These are phyloP conservation scores for Apaloderma vittatum DNA, from an alignment of 2,113 vertebrate species.

Conservation along the genomic window DNA sequence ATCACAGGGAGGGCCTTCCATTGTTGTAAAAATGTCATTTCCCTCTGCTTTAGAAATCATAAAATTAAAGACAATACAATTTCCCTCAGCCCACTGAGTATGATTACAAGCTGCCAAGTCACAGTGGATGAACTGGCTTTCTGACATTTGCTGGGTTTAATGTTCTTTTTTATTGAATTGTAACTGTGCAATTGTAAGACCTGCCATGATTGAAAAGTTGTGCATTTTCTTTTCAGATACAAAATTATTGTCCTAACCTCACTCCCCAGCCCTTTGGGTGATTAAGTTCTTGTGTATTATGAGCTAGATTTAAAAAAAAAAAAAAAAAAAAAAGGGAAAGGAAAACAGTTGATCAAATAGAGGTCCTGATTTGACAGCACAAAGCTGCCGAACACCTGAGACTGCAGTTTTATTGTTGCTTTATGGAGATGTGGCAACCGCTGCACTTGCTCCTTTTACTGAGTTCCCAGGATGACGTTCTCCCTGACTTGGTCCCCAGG, in stretches of 20 bases:
- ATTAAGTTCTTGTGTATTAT: neutral
- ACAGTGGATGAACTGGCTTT: neutral
- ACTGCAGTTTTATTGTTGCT: neutral
- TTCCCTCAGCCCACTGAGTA: neutral
- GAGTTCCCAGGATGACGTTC: neutral
- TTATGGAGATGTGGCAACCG: neutral
- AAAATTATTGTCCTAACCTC: neutral
- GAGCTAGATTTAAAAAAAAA: neutral
- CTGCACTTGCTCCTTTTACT: neutral
- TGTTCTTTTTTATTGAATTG: neutral
- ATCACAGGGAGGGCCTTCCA: neutral
- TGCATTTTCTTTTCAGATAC: neutral
- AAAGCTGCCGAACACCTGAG: neutral
- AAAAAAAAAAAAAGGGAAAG: too few relatives aligned
- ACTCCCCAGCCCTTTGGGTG: neutral
- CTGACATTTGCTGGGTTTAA: neutral
- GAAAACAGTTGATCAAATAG: neutral
- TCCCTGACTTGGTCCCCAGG: neutral
- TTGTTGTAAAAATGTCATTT: constrained; percentile 33
- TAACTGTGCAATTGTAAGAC: neutral
- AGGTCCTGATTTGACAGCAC: neutral
- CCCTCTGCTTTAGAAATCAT: constrained; percentile 4
- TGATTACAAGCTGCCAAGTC: constrained; percentile 5
- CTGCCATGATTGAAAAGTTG: neutral
- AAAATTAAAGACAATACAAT: constrained; percentile 36